These are phyloP conservation scores for Nylanderia fulva DNA, from an alignment of 1,140 invertebrate species.

Conservation along the genomic window DNA sequence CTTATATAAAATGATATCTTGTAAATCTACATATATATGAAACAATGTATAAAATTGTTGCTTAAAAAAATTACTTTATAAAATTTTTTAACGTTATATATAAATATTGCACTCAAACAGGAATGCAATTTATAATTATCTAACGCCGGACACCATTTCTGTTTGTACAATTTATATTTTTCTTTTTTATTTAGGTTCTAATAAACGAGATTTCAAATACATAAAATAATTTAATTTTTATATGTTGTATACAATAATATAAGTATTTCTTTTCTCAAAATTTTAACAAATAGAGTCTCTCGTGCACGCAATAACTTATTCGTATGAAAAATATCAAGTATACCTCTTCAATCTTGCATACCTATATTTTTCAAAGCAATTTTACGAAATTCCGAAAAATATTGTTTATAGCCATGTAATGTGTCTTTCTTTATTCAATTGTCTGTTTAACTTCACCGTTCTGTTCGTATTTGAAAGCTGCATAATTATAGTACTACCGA, in stretches of 20 bases:
- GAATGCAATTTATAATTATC: too few species aligned
- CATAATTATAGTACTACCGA: slow-evolving; percentile 8
- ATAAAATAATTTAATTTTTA: slow-evolving; percentile 2
- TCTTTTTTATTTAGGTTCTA: not conserved
- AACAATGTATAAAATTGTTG: not conserved
- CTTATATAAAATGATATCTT: not conserved
- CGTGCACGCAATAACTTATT: not conserved
- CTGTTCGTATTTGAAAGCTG: not conserved
- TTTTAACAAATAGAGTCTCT: too few species aligned
- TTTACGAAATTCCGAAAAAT: not conserved
- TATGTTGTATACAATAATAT: not conserved
- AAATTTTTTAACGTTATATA: not conserved
- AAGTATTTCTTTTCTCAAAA: not conserved
- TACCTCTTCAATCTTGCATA: not conserved
- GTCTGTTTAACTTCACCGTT: not conserved
- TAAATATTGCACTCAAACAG: not conserved
- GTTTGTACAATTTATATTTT: not conserved
- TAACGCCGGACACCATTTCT: too few species aligned
- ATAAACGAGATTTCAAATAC: not conserved
- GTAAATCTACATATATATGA: not conserved
- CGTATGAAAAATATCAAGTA: not conserved
- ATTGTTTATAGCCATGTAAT: not conserved
- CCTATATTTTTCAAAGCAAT: not conserved
- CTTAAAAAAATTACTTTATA: not conserved
- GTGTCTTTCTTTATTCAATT: not conserved